A percentile compares a stretch with the other conserved stretches of the same genome.
Evolutionary conservation across 2,113 vertebrate species (phyloP).

Genomic region (Mystacornis crossleyi): DNA sequence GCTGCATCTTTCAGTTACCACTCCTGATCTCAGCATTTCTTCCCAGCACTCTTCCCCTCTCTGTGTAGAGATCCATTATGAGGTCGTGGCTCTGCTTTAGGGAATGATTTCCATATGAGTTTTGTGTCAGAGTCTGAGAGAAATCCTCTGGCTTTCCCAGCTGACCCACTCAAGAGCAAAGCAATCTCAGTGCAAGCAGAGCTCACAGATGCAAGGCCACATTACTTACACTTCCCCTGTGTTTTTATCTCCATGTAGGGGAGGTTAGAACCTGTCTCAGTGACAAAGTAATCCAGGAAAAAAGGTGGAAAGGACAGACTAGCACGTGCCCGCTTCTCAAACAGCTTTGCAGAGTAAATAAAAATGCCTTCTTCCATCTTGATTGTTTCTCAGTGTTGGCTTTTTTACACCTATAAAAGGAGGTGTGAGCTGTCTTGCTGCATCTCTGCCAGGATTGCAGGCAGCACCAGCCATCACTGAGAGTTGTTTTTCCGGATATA

Average conservation of each 20-base stretch:
- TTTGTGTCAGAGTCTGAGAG: background rate
- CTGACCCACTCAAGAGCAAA: background rate
- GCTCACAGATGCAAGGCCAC: background rate
- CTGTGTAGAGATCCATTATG: background rate
- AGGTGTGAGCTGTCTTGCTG: background rate
- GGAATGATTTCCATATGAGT: background rate
- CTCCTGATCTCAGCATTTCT: background rate
- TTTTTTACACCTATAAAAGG: background rate
- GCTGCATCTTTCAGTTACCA: background rate
- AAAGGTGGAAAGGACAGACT: background rate
- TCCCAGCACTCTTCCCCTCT: background rate
- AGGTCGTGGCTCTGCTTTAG: background rate
- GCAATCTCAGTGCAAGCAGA: background rate
- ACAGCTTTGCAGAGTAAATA: background rate
- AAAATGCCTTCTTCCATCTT: background rate
- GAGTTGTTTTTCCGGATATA: background rate
- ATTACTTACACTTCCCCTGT: fast-evolving
- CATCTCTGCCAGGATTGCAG: background rate
- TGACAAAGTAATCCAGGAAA: background rate
- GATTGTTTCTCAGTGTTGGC: background rate
- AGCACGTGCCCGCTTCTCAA: background rate
- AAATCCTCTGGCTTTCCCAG: background rate
- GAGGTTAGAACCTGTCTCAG: background rate
- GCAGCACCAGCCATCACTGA: background rate
- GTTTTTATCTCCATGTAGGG: background rate